Evolutionary conservation across 1,140 invertebrate species (phyloP), one percentile per base, ranked within the genome.

Genomic region (Apis florea): DNA sequence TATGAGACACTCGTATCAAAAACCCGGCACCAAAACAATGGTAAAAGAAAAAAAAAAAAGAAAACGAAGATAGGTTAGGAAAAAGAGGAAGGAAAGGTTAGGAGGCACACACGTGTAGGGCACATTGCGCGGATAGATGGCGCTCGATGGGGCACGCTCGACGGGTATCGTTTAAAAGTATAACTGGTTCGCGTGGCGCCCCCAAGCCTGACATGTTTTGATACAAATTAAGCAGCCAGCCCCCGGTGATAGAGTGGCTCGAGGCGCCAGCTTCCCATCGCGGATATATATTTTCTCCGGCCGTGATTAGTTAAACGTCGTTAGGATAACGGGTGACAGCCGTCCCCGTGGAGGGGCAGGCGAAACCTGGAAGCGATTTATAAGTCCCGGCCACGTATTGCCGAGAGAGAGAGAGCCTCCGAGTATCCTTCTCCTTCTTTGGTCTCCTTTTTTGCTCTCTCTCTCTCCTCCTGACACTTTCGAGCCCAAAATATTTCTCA

Each of bases 271-370:
- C 73, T 82, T 82, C 81, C 80, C 82, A 83, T 86, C 82, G 79
- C 88, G 79, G 83, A 90, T 88, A 90, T 89, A 89, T 89, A 90
- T 88, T 89, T 89, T 88, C 83, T 85, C 85, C 79, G 67, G 71
- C 73, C 67, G 90, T 91, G 90, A 92, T 92, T 92, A 91, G 90
- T 92, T 91, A 91, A 91, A 91, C 89, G 89, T 90, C 89, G 86
- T 89, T 89, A 85, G 85, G 77, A 89, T 88, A 85, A 85, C 81
- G 89, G 78, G 79, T 88, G 87, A 90, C 89, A 88, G 87, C 72
- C 72, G 82, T 88, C 84, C 67, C 81, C 56, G 63, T 56, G 80
- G 85, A 73, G 74, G 72, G 69, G 67, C 68, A 72, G 76, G 78
- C 84, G 86, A 90, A 91, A 88, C 85, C 88, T 91, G 89, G 87